These are phyloP conservation scores for Ectobius pallidus DNA, from an alignment of 2,888 invertebrate genomes.

Conservation along the genomic window DNA sequence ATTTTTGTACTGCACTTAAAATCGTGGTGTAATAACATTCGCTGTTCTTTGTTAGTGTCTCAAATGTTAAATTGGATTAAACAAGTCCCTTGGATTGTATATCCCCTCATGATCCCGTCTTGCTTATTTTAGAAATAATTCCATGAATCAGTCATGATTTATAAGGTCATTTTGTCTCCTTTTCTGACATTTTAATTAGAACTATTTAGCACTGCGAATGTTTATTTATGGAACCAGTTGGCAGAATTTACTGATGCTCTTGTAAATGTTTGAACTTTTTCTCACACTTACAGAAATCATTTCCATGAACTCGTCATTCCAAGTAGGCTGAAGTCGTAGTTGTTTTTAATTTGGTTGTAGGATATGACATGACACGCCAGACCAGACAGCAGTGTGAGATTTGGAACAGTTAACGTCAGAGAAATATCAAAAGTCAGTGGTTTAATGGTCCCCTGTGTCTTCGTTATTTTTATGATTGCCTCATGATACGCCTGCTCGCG, in stretches of 20 bases:
- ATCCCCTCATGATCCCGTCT: too few species aligned
- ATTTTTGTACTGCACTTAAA: too few species aligned
- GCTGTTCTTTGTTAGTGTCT: too few species aligned
- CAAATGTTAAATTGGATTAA: too few species aligned
- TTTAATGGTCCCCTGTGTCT: neutral
- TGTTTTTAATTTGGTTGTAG: too few species aligned
- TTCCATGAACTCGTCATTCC: neutral
- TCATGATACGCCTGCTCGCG: neutral
- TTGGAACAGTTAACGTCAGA: neutral
- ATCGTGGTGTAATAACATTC: too few species aligned
- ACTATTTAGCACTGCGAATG: too few species aligned
- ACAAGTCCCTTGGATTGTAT: too few species aligned
- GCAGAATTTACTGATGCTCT: neutral
- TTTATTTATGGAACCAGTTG: neutral
- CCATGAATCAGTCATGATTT: too few species aligned
- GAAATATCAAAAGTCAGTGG: neutral
- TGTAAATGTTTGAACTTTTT: neutral
- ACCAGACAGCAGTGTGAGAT: neutral
- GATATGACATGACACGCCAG: neutral
- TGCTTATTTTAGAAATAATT: too few species aligned
- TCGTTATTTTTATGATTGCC: neutral
- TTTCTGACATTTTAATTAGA: too few species aligned
- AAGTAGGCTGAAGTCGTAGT: neutral
- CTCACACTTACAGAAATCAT: neutral
- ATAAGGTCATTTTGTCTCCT: too few species aligned